A percentile compares a stretch with the other conserved stretches of the same genome.
phyloP scores from a whole-genome alignment of 2,888 invertebrate species.

The Acanthopleura granulata region DNA sequence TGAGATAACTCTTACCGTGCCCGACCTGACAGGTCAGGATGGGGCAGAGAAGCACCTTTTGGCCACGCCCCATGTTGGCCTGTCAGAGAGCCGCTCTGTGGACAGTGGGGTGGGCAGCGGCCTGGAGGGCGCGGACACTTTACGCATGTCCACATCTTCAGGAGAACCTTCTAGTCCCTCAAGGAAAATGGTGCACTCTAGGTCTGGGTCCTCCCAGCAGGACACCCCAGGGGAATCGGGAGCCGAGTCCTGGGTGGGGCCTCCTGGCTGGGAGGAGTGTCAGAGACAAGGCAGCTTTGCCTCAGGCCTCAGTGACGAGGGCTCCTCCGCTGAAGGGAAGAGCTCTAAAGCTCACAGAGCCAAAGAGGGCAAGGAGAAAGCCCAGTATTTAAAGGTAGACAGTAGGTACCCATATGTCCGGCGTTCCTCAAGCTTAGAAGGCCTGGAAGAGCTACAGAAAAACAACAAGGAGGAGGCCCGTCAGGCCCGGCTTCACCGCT shows the following conservation, averaged over 20 bases:
- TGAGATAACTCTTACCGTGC: neutral
- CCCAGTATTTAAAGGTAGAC: neutral
- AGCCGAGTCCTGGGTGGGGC: constrained; percentile 60
- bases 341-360: constrained; percentile 5
- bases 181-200: neutral
- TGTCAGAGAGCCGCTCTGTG: constrained; percentile 45
- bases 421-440: neutral
- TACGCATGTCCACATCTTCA: constrained; percentile 44
- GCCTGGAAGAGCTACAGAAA: neutral
- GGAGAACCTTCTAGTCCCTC: constrained; percentile 51
- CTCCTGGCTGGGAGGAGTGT: constrained; percentile 56
- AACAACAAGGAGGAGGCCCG: neutral
- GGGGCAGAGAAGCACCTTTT: constrained; percentile 39
- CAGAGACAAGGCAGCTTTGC: constrained; percentile 29
- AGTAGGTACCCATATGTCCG: neutral
- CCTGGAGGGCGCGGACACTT: constrained; percentile 37
- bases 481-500: neutral
- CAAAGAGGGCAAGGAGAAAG: constrained; percentile 9
- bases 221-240: constrained; percentile 34
- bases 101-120: constrained; percentile 54
- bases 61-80: constrained; percentile 33
- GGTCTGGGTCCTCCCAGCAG: constrained; percentile 15
- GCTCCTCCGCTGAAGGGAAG: constrained; percentile 16
- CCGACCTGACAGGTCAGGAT: neutral
- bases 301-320: constrained; percentile 31